Base-by-base conservation (phyloP, 2,888 invertebrate species). In the Ectemnius continuus region DNA sequence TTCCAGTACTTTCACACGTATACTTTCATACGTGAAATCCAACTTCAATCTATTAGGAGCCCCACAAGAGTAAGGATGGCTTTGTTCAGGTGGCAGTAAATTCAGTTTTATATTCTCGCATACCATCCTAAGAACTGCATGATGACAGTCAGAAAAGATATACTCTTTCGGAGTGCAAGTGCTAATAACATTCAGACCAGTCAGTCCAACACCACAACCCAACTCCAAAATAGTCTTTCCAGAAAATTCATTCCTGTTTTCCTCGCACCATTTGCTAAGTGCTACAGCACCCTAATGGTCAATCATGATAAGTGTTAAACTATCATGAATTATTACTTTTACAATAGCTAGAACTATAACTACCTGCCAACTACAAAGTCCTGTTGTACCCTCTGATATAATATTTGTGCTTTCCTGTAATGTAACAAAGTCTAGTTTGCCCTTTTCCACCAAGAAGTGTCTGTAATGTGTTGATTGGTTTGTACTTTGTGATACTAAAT, bases 281-380 rank as follows among this genome's bases (percentile, higher is more conserved):
- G 94, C 94, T 66, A 94, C 85, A 0, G 95, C 94, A 48, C 95
- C 96, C 94, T 95, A 85, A 80, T 92, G 91, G 16, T 75, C 8
- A 52, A 6, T 6, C 5, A 11, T 6, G 36, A 67, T 67, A 67
- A n/a, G 60, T 18, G 46, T 59, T 36, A 60, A 65, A 14, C 16
- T 36, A 28, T 60, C 11, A 56, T 20, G 36, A 20, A n/a, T 8
- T 46, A 56, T 8, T 18, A 58, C 28, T 4, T 52, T 18, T 59
- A 47, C 5, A 11, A 46, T 13, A 16, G 26, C 36, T 11, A 36
- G 8, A 6, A 36, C 11, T 36, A 23, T 23, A 56, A 63, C 36
- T 83, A 95, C 95, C 93, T 96, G 95, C 96, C 96, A 96, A 83
- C 94, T 95, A 81, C 94, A 94, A 81, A 96, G 91, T 28, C 96